Conservation (phyloP, 2,113 vertebrate species). For the Grus americana region DNA sequence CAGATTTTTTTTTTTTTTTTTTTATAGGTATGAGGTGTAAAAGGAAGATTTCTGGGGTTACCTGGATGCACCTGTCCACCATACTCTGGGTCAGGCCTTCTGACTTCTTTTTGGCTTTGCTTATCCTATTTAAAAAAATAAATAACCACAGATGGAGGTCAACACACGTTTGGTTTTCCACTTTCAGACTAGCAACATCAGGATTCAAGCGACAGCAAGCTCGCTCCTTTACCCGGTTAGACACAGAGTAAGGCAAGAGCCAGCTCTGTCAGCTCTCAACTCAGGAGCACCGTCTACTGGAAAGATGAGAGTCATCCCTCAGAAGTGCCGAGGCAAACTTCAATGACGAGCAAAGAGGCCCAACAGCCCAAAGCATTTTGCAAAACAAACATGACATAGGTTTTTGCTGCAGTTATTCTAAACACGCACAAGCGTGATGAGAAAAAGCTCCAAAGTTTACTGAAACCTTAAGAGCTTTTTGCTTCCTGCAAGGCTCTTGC, state of each 20-base stretch:
- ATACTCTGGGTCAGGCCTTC: conserved; percentile 97
- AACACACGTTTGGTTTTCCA: not conserved
- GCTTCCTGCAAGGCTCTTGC: not conserved
- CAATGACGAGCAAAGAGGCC: accelerated
- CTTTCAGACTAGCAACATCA: no score
- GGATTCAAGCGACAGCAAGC: no score
- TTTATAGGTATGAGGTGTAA: accelerated
- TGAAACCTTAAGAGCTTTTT: not conserved
- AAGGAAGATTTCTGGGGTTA: conserved; percentile 25
- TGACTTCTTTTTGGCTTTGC: conserved; percentile 92
- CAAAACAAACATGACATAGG: accelerated
- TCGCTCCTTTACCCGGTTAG: not conserved
- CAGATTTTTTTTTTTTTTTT: no score
- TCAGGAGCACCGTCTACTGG: not conserved
- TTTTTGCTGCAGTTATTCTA: not conserved
- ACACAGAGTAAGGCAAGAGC: not conserved
- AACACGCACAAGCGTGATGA: accelerated
- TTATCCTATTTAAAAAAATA: conserved; percentile 79
- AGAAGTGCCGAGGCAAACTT: not conserved
- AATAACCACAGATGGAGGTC: not conserved
- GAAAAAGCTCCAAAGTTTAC: not conserved
- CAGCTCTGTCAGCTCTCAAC: not conserved
- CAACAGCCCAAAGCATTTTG: not conserved
- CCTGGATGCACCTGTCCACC: conserved; percentile 98
- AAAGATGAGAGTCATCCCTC: not conserved